Base-by-base conservation (phyloP, 2,888 invertebrate genomes). In the Pantelozetes paolii region DNA sequence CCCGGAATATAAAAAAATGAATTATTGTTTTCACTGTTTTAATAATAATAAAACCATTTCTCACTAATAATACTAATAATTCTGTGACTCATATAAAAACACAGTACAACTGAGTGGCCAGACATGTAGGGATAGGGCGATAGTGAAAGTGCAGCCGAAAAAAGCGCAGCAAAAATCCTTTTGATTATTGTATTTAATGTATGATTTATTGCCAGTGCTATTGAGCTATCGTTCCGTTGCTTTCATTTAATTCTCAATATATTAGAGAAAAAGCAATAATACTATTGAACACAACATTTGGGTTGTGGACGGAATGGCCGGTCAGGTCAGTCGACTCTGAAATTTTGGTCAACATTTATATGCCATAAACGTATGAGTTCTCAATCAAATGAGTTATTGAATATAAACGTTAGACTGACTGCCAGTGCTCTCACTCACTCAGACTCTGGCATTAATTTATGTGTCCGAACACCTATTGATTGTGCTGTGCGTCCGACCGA, bases 51-150 rank as follows among this genome's bases (percentile, higher is more conserved):
- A 64, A 64, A 36, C 62, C 20, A 64, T 64, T 36, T n/a, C n/a
- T 64, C 32, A 59, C 32, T 32, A 32, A 59, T 48, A n/a, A 48
- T 48, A 48, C 3, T 48, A n/a, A 48, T 48, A 48, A n/a, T 48
- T 48, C 36, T 20, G 57, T 64, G 62, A 64, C 62, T 64, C 62
- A 64, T 64, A 64, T 36, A 36, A 64, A n/a, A n/a, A n/a, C n/a
- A 20, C 32, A 32, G 13, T 32, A 64, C 62, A 36, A 64, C 32
- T 64, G 36, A 64, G 0, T 13, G 13, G 13, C 26, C 54, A 54
- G 54, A 23, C 26, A 54, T 5, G 23, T 13, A 23, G 23, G 26
- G 11, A 23, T 23, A 13, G 54, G 20, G 54, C 20, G 26, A 30
- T 11, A 1, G 15, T 2, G 30, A 5, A 23, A 20, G 20, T 6